Percentiles rank a stretch among this genome's conserved stretches.
Conservation (phyloP, 2,113 vertebrate species). For the Tychaedon coryphoeus region DNA sequence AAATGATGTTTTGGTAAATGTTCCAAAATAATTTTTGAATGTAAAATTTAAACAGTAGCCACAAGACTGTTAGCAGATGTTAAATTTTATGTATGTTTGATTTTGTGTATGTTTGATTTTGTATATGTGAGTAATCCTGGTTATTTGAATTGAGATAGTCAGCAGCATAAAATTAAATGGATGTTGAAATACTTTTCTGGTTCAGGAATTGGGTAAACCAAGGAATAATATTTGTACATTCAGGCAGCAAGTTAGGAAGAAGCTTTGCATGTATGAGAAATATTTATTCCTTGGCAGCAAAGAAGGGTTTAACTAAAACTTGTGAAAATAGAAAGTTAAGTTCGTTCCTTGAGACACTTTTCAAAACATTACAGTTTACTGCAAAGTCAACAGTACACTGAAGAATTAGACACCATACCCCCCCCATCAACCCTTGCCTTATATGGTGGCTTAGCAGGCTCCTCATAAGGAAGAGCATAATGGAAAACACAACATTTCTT, state of each 20-base stretch:
- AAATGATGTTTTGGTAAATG: background rate
- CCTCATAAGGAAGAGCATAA: background rate
- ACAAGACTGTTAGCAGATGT: background rate
- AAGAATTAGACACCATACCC: background rate
- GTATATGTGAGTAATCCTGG: background rate
- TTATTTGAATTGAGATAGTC: background rate
- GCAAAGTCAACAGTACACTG: background rate
- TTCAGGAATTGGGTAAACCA: background rate
- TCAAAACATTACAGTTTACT: background rate
- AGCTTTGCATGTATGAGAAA: accelerated
- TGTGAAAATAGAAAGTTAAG: background rate
- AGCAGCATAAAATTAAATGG: background rate
- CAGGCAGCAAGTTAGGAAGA: background rate
- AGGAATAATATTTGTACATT: background rate
- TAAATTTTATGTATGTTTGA: background rate
- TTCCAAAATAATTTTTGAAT: background rate
- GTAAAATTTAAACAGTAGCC: background rate
- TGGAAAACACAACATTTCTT: background rate
- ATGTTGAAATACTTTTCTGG: background rate
- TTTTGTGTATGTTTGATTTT: background rate
- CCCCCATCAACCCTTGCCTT: background rate
- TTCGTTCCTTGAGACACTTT: background rate
- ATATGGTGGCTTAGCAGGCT: background rate
- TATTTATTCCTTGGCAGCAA: background rate
- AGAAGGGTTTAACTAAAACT: background rate